These are phyloP conservation scores for Gambusia affinis DNA, from an alignment of 2,113 vertebrate species.

Conservation along the genomic window DNA sequence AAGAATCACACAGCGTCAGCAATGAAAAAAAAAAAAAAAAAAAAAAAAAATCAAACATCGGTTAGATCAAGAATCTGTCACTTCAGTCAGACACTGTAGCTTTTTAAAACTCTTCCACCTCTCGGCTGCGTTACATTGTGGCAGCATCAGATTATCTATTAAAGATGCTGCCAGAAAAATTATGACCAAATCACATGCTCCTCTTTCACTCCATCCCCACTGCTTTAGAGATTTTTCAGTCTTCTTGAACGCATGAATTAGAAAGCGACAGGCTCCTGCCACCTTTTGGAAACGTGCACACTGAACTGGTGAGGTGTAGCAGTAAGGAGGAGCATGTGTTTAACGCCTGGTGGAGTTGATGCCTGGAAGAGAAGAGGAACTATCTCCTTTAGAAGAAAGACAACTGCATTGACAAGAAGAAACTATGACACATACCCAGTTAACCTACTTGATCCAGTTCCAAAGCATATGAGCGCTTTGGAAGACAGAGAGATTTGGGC, in stretches of 20 bases:
- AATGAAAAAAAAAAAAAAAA: background rate
- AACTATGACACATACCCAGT: conserved; percentile 83
- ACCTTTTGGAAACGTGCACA: conserved; percentile 77
- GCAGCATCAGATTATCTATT: conserved; percentile 24
- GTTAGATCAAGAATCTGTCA: conserved; percentile 37
- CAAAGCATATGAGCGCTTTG: conserved; percentile 86
- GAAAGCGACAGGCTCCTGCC: conserved; percentile 68
- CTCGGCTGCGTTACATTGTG: conserved; percentile 9
- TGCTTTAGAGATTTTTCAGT: conserved; percentile 32
- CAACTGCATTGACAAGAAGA: conserved; percentile 81
- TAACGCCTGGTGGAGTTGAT: conserved; percentile 62
- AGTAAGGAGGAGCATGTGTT: conserved; percentile 57
- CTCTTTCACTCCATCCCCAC: conserved; percentile 19
- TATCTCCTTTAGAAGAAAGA: conserved; percentile 76
- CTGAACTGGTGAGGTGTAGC: conserved; percentile 51
- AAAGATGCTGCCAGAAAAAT: conserved; percentile 32
- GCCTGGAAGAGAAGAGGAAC: conserved; percentile 71
- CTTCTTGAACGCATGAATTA: conserved; percentile 36
- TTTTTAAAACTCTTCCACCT: conserved; percentile 28
- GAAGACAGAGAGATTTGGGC: conserved; percentile 84
- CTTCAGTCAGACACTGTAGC: conserved; percentile 16
- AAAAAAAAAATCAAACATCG: conserved; percentile 24
- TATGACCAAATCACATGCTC: conserved; percentile 39
- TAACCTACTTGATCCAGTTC: conserved; percentile 86
- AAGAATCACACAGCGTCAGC: conserved; percentile 55